These are phyloP conservation scores for Tamandua tetradactyla DNA, from an alignment of 2,797 vertebrate genomes.

Conservation along the genomic window DNA sequence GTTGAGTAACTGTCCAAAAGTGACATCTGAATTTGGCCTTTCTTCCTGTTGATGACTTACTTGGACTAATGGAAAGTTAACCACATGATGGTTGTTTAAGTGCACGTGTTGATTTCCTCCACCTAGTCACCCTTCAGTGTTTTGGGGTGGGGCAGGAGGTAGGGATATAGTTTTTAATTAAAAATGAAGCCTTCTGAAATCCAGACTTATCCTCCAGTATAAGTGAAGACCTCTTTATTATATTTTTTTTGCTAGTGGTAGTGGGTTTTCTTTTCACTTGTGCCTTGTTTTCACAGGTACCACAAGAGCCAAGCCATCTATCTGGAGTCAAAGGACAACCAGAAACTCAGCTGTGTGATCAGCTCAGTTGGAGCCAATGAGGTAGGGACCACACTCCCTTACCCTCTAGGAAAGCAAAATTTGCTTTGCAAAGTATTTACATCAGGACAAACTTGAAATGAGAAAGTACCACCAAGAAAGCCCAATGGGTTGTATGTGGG, in stretches of 20 bases:
- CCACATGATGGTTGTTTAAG: not conserved
- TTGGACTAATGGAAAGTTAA: not conserved
- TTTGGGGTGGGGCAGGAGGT: not conserved
- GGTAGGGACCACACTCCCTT: slow-evolving; percentile 83
- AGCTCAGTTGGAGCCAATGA: slow-evolving; percentile 98
- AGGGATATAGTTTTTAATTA: not conserved
- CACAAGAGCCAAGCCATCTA: slow-evolving; percentile 99
- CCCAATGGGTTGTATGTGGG: accelerated
- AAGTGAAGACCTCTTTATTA: not conserved
- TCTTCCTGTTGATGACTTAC: not conserved
- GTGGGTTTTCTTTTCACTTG: accelerated
- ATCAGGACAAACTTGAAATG: not conserved
- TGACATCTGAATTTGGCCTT: not conserved
- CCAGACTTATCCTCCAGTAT: not conserved
- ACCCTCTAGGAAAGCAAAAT: not conserved
- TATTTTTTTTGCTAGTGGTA: not conserved
- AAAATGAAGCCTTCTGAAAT: not conserved
- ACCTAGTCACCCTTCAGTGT: not conserved
- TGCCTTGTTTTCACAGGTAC: slow-evolving; percentile 88
- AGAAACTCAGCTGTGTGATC: slow-evolving; percentile 99
- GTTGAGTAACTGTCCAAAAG: not conserved
- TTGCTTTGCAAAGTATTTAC: not conserved
- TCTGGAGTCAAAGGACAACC: slow-evolving; percentile 98
- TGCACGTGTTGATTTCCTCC: not conserved
- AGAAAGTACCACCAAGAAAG: not conserved